A percentile compares a stretch with the other conserved stretches of the same genome.
phyloP scores from a whole-genome alignment of 2,888 invertebrate species.

The Erynnis tages region DNA sequence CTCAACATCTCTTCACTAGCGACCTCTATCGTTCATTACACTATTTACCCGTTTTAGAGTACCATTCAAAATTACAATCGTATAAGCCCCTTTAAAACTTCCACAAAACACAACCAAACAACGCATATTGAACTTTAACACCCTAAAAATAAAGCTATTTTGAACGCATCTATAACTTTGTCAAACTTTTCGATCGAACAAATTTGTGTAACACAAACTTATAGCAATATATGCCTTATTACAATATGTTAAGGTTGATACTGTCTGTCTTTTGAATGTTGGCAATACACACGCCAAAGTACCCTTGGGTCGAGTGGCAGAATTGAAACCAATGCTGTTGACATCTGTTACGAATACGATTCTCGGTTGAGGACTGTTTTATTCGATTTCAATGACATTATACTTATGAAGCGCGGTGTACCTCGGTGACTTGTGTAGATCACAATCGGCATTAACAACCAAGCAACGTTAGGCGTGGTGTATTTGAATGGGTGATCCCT shows the following conservation, averaged over 20 bases:
- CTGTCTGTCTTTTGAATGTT: background rate
- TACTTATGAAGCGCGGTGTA: background rate
- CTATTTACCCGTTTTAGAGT: constrained; percentile 15
- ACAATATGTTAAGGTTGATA: background rate
- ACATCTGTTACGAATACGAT: constrained; percentile 19
- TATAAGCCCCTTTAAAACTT: constrained; percentile 12
- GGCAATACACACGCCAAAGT: background rate
- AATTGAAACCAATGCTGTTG: constrained; percentile 21
- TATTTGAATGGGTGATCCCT: too few species aligned
- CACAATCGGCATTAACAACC: too few species aligned
- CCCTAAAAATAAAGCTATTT: background rate
- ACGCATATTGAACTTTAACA: background rate
- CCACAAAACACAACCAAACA: background rate
- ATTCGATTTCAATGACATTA: constrained; percentile 2
- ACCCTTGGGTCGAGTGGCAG: constrained; percentile 13
- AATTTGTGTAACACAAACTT: background rate
- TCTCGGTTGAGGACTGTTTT: constrained; percentile 6
- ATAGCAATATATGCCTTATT: background rate
- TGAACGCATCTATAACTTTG: background rate
- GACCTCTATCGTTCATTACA: constrained; percentile 16
- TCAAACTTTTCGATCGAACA: constrained; percentile 6
- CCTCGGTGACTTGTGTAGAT: too few species aligned
- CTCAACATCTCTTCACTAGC: constrained; percentile 4
- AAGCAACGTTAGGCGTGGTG: too few species aligned
- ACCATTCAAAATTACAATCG: constrained; percentile 19